Conservation (phyloP, 2,113 vertebrate genomes). For the Cardinalis cardinalis region DNA sequence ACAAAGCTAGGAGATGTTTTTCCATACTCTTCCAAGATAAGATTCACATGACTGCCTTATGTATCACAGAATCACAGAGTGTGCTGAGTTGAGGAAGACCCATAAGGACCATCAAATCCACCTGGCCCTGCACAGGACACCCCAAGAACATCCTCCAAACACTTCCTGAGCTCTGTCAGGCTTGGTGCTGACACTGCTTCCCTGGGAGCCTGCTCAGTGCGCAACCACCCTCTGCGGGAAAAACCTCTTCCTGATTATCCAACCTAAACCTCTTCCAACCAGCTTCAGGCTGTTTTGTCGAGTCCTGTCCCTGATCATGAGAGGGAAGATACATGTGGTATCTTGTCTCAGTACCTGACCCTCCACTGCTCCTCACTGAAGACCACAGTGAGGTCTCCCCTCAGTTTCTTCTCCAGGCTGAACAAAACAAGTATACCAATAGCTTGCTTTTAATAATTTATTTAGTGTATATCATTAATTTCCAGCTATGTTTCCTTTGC, state of each 20-base stretch:
- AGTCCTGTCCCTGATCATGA: not conserved
- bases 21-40: not conserved
- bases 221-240: not conserved
- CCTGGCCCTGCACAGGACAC: not conserved
- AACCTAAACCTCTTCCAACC: not conserved
- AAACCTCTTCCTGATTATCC: not conserved
- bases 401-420: not conserved
- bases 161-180: not conserved
- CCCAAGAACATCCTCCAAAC: not conserved
- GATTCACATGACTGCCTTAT: not conserved
- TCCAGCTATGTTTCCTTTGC: not conserved
- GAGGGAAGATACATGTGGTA: not conserved
- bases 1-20: not conserved
- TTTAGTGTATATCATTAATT: not conserved
- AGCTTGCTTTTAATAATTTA: not conserved
- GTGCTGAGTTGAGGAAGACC: not conserved
- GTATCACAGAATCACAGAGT: not conserved
- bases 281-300: accelerated
- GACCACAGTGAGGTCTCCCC: not conserved
- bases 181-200: too few relatives aligned
- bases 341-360: too few relatives aligned
- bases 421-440: not conserved
- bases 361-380: accelerated
- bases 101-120: not conserved
- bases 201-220: not conserved